Evolutionary conservation across 2,888 invertebrate species (phyloP).

Genomic region (Acanthococcus lagerstroemiae): DNA sequence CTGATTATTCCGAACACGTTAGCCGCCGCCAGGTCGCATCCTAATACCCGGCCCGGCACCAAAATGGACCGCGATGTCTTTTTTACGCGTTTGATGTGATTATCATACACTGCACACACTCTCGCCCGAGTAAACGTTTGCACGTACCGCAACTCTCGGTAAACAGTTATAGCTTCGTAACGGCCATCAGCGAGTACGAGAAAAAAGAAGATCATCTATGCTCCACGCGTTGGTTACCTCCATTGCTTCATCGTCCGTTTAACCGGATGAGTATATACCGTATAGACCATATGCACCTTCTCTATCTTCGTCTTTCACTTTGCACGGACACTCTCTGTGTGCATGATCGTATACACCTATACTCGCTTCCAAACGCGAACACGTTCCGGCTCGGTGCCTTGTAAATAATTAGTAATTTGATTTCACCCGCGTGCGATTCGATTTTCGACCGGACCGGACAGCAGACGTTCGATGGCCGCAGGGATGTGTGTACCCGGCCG

Average conservation of each 20-base stretch:
- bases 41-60: slow-evolving; percentile 13
- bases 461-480: no score
- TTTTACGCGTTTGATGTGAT: no score
- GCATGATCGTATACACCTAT: slow-evolving; percentile 1
- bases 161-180: neutral
- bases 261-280: slow-evolving; percentile 18
- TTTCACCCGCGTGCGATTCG: neutral
- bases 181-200: slow-evolving; percentile 9
- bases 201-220: slow-evolving; percentile 22
- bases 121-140: neutral
- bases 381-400: neutral
- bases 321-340: slow-evolving; percentile 10
- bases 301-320: slow-evolving; percentile 4
- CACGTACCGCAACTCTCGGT: neutral
- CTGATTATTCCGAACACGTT: slow-evolving; percentile 13
- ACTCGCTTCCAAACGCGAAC: slow-evolving; percentile 12
- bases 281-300: neutral
- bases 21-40: slow-evolving; percentile 22
- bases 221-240: slow-evolving; percentile 20
- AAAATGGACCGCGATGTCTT: neutral
- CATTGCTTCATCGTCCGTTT: slow-evolving; percentile 23
- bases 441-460: no score
- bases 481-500: no score
- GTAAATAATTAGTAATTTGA: neutral
- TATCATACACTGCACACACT: neutral